Percentiles rank a stretch among this genome's conserved stretches.
These are phyloP conservation scores for Argopecten irradians DNA, from an alignment of 1,140 invertebrate species.

Conservation along the genomic window DNA sequence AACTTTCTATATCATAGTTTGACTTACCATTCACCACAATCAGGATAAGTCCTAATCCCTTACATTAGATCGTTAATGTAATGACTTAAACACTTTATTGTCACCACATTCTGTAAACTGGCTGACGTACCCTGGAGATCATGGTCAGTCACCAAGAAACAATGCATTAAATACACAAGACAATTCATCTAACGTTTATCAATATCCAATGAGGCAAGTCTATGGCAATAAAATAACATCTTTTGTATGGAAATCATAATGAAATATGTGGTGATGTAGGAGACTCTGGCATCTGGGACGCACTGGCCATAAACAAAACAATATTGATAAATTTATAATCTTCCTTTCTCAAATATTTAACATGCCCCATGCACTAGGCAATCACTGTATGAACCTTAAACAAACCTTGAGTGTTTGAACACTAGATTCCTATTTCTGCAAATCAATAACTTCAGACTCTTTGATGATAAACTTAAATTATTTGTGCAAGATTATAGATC, in stretches of 20 bases:
- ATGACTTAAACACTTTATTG: neutral
- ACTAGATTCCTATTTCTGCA: neutral
- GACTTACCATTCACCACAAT: neutral
- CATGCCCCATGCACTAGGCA: neutral
- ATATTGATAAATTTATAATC: neutral
- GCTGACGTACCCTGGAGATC: neutral
- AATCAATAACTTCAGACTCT: neutral
- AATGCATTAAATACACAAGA: neutral
- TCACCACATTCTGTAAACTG: neutral
- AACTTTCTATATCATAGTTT: too few relatives aligned
- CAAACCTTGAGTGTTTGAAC: neutral
- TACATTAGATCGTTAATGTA: neutral
- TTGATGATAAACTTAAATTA: neutral
- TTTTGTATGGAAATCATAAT: neutral
- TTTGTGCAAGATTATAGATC: neutral
- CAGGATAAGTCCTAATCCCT: neutral
- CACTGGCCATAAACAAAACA: slow-evolving; percentile 1
- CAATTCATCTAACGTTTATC: neutral
- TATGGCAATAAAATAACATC: neutral
- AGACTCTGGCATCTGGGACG: neutral
- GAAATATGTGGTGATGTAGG: neutral
- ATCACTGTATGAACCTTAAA: neutral
- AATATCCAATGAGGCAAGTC: neutral
- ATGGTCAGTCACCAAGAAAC: neutral
- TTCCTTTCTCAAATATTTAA: neutral